phyloP scores from a whole-genome alignment of 2,113 vertebrate species.

The Aegypius monachus region DNA sequence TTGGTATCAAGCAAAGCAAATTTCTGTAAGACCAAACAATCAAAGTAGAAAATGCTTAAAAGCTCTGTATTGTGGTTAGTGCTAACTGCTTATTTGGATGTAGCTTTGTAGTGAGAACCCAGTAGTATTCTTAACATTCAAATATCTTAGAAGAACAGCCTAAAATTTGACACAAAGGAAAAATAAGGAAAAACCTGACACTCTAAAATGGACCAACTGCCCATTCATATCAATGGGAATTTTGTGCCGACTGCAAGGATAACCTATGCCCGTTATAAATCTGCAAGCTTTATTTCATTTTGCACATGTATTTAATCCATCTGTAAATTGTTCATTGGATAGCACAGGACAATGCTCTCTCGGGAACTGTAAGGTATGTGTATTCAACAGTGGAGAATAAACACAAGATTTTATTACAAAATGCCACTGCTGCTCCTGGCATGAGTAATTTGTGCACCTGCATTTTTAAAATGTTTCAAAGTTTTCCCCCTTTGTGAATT shows the following conservation, averaged over 20 bases:
- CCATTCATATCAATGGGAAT: slow-evolving; percentile 20
- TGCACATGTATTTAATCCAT: slow-evolving; percentile 72
- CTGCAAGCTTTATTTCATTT: slow-evolving; percentile 70
- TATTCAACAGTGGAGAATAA: slow-evolving; percentile 79
- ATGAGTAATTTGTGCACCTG: slow-evolving; percentile 84
- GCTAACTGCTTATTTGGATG: neutral
- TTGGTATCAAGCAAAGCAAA: neutral
- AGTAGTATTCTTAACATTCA: neutral
- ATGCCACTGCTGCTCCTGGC: slow-evolving; percentile 77
- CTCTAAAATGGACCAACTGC: neutral
- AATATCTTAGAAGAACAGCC: neutral
- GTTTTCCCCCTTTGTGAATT: slow-evolving; percentile 76
- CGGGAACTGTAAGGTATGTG: slow-evolving; percentile 75
- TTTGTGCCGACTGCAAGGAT: slow-evolving; percentile 15
- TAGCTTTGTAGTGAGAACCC: neutral
- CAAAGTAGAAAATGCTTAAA: neutral
- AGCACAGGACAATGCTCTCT: slow-evolving; percentile 57
- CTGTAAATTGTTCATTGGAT: slow-evolving; percentile 70
- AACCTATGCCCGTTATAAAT: slow-evolving; percentile 40
- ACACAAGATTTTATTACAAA: slow-evolving; percentile 82
- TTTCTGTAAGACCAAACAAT: neutral
- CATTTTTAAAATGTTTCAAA: slow-evolving; percentile 84
- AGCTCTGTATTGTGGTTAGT: neutral
- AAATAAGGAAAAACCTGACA: neutral
- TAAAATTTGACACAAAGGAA: neutral